Base-by-base conservation (phyloP, 2,888 invertebrate species). In the Tiliacea aurago region DNA sequence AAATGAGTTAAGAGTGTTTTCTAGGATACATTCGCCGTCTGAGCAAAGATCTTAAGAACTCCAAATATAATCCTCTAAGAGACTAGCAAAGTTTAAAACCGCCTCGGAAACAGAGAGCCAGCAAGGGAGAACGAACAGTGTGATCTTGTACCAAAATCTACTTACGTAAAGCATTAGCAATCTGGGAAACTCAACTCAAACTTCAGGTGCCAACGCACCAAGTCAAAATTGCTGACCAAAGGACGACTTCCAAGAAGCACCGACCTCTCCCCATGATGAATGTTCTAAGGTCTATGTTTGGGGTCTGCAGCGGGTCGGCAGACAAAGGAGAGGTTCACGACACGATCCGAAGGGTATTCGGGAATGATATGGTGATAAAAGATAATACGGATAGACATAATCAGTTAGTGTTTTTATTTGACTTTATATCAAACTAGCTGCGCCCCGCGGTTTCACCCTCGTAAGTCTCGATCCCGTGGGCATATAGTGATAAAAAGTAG, bases 311-410 rank as follows among this genome's bases (percentile, higher is more conserved):
- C 84, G 91, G 93, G 2, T 94, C 95, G 0, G 91, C 93, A 1
- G 95, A 95, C 74, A 95, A 95, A 82, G 92, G 94, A 0, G 96
- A 96, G 73, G 93, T 95, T 0, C 95, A 96, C 71, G 96, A 96
- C 66, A 94, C 90, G 0, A 90, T 96, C 1, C 86, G 94, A 2
- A 89, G 89, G 70, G 91, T 96, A 3, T 95, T 96, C 71, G 96
- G 96, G 4, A 95, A 91, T 76, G 96, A 96, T 2, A 91, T 96
- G 91, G 91, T 96, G 53, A 86, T 96, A 89, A 96, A 96, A 76
- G 96, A 96, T 18, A 95, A 94, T 66, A 93, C 92, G 0, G 96
- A 95, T 65, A 90, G 90, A 73, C 90, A 93, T 76, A 91, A 86
- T 9, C 95, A 95, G 96, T 96, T 72, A 91, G 92, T 84, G 55